Evolutionary conservation across 1,140 invertebrate genomes (phyloP).

Genomic region (Drosophila neocordata): DNA sequence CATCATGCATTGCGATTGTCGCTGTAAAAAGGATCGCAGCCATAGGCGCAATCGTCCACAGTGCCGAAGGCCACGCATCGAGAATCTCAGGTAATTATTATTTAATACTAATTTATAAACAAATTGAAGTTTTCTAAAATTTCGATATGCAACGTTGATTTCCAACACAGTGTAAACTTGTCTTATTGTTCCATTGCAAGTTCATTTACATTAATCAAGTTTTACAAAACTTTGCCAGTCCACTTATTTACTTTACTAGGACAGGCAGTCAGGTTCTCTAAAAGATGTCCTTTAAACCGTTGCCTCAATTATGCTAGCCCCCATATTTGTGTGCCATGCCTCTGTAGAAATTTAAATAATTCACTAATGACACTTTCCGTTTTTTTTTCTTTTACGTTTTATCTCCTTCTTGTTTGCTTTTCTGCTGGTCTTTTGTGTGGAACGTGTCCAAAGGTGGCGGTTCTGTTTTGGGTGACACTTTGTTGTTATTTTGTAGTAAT

Average conservation of each 20-base stretch:
- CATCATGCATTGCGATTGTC: slow-evolving; percentile 92
- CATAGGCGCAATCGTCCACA: slow-evolving; percentile 83
- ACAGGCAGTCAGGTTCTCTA: too few species aligned
- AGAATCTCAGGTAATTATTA: slow-evolving; percentile 85
- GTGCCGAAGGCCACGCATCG: slow-evolving; percentile 84
- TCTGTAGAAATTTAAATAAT: slow-evolving; percentile 63
- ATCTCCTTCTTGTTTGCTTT: neutral
- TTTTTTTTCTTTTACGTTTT: slow-evolving; percentile 5
- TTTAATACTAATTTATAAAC: too few species aligned
- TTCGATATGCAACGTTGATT: slow-evolving; percentile 30
- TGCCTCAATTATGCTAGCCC: slow-evolving; percentile 9
- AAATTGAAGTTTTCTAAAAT: neutral
- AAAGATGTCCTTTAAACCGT: neutral
- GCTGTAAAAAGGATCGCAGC: slow-evolving; percentile 84
- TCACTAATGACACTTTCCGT: slow-evolving; percentile 60
- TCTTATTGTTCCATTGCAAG: neutral
- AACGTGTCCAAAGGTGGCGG: slow-evolving; percentile 30
- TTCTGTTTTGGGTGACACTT: slow-evolving; percentile 2
- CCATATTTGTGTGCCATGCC: slow-evolving; percentile 43
- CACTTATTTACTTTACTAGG: slow-evolving; percentile 42
- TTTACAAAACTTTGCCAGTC: slow-evolving; percentile 50
- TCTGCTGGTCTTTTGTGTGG: slow-evolving; percentile 8
- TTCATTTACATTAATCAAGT: slow-evolving; percentile 50
- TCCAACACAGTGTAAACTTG: neutral
- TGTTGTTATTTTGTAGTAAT: slow-evolving; percentile 58